Evolutionary conservation across 2,797 vertebrate species (phyloP), one percentile per base, ranked within the genome.

Genomic region (Labeo calbasu): DNA sequence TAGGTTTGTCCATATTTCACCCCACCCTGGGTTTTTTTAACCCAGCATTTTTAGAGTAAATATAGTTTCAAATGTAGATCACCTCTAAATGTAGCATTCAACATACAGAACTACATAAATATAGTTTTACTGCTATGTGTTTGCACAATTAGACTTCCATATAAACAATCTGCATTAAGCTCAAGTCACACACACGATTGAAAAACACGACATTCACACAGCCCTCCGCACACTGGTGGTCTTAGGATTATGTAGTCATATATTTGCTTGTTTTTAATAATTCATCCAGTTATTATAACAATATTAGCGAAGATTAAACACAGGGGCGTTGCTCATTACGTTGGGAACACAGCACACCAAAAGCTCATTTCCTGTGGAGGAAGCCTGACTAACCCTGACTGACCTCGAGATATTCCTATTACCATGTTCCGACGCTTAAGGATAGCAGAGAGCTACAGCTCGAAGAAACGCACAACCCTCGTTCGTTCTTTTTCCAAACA

Each of bases 231-330:
- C 91, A 88, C 69, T 88, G 93, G 92, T 94, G 93, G 93, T 93
- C 91, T 92, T 87, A 87, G 88, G 79, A 92, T 88, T 83, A 82
- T 93, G 93, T 92, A 90, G 89, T 91, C 88, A 75, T 87, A 77
- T 77, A 93, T 93, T 92, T 94, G 92, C 93, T 95, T 95, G 93
- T 95, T 95, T 96, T 95, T 93, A 96, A 96, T 96, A 95, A 95
- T 96, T 96, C 92, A 95, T 95, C 92, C 87, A 90, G 93, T 95
- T 95, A 95, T 96, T 95, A 94, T 95, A 95, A 94, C 94, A 95
- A 95, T 95, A 96, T 95, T 96, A 95, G 95, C 94, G 90, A 91
- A 94, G 93, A 95, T 95, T 95, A 95, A 95, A 95, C 93, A 95
- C 92, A 94, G 92, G 90, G 88, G 93, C 91, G 91, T 88, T 92